These are phyloP conservation scores for Microchirus variegatus DNA, from an alignment of 2,797 vertebrate species.

Conservation along the genomic window DNA sequence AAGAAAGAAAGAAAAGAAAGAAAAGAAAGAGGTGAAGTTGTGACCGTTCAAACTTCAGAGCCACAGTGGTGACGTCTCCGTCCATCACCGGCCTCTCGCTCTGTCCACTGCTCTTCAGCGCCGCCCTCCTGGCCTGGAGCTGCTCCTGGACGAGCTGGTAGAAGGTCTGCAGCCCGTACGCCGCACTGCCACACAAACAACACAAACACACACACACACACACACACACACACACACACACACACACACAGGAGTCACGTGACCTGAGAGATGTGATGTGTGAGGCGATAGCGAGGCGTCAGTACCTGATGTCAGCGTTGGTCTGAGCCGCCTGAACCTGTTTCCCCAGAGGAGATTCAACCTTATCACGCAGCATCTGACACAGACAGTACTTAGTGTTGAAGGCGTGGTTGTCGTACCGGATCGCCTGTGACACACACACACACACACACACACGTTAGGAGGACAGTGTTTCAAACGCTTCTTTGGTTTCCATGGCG, in stretches of 20 bases:
- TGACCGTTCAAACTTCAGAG: slow-evolving; percentile 91
- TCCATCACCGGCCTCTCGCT: slow-evolving; percentile 74
- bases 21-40: no score
- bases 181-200: slow-evolving; percentile 79
- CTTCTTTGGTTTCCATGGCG: not conserved
- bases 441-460: not conserved
- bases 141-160: slow-evolving; percentile 79
- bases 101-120: slow-evolving; percentile 63
- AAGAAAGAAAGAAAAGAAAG: no score
- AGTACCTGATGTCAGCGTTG: slow-evolving; percentile 89
- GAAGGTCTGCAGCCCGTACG: slow-evolving; percentile 85
- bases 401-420: slow-evolving; percentile 93
- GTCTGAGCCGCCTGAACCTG: slow-evolving; percentile 91
- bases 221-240: no score
- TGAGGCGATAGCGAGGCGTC: no score
- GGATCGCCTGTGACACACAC: slow-evolving; percentile 83
- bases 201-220: no score
- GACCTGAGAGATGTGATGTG: not conserved
- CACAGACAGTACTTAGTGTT: slow-evolving; percentile 98
- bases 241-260: not conserved
- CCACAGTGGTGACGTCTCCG: slow-evolving; percentile 86
- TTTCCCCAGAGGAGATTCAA: slow-evolving; percentile 92
- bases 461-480: no score
- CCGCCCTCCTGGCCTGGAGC: slow-evolving; percentile 73
- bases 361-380: slow-evolving; percentile 93